Conservation (phyloP, 2,797 vertebrate genomes). For the Sardinella longiceps region DNA sequence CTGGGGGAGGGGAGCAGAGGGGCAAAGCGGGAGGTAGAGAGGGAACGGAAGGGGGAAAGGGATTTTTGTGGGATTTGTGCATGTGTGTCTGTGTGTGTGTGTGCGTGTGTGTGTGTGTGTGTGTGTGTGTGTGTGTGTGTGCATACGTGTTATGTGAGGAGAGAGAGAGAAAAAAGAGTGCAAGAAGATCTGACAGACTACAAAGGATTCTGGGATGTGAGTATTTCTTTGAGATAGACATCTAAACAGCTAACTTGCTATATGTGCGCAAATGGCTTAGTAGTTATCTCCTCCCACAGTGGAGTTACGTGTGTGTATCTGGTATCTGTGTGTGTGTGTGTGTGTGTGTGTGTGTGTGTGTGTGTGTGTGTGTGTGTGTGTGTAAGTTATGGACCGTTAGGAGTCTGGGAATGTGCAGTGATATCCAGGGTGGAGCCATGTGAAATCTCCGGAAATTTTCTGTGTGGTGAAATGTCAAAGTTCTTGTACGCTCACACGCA, state of each 20-base stretch:
- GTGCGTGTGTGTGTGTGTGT: conserved; percentile 35
- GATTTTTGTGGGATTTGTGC: conserved; percentile 43
- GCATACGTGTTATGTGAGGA: conserved; percentile 34
- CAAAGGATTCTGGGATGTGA: background rate
- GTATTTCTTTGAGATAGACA: conserved; percentile 12
- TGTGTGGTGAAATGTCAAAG: conserved; percentile 21
- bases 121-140: conserved; percentile 29
- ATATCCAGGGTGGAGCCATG: conserved; percentile 12
- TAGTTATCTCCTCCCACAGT: background rate
- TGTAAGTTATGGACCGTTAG: background rate
- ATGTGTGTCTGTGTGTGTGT: conserved; percentile 28
- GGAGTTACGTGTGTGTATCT: background rate
- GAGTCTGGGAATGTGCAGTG: conserved; percentile 2
- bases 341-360: background rate
- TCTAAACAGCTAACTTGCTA: background rate
- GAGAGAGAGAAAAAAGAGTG: background rate
- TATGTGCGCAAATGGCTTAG: background rate
- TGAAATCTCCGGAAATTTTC: conserved; percentile 13
- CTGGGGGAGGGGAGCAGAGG: conserved; percentile 52
- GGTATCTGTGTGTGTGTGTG: conserved; percentile 3
- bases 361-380: background rate
- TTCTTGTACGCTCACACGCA: background rate
- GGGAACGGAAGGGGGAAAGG: conserved; percentile 30
- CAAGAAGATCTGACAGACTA: background rate
- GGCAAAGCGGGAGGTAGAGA: conserved; percentile 1